Evolutionary conservation across 2,888 invertebrate genomes (phyloP).

Genomic region (Orthosia cruda): DNA sequence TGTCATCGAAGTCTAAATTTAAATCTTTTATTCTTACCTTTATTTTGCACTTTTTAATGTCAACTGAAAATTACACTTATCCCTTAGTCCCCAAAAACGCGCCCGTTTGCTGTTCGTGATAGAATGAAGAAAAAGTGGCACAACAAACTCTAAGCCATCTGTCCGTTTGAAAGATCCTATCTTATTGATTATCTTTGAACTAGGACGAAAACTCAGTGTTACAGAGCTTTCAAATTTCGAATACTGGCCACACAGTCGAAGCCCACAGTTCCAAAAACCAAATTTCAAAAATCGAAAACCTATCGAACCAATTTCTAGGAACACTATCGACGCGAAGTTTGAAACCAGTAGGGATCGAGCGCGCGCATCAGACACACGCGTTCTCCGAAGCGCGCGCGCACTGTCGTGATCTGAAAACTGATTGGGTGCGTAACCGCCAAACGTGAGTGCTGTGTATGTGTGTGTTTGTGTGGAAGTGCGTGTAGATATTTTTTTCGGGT

Average conservation of each 20-base stretch:
- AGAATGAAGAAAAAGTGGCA: too few relatives aligned
- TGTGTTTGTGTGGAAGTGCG: slow-evolving; percentile 65
- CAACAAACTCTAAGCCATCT: too few relatives aligned
- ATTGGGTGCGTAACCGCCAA: slow-evolving; percentile 70
- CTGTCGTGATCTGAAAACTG: slow-evolving; percentile 84
- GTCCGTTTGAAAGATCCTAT: too few relatives aligned
- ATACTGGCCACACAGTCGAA: not conserved
- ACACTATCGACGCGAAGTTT: slow-evolving; percentile 58
- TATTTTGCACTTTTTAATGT: too few relatives aligned
- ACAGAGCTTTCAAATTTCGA: not conserved
- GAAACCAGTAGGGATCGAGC: slow-evolving; percentile 75
- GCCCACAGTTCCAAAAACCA: slow-evolving; percentile 10
- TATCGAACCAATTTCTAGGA: slow-evolving; percentile 65
- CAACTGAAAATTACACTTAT: too few relatives aligned
- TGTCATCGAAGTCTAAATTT: too few relatives aligned
- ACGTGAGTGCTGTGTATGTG: slow-evolving; percentile 70
- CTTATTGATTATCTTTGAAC: not conserved
- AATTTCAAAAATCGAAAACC: slow-evolving; percentile 51
- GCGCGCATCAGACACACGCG: slow-evolving; percentile 83
- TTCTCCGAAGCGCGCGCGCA: slow-evolving; percentile 83
- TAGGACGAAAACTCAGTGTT: not conserved
- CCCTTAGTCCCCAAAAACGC: too few relatives aligned
- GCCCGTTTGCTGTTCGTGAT: too few relatives aligned
- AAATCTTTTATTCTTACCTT: too few relatives aligned
- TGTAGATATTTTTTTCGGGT: slow-evolving; percentile 67